These are phyloP conservation scores for Athene noctua DNA, from an alignment of 2,113 vertebrate genomes.

Conservation along the genomic window DNA sequence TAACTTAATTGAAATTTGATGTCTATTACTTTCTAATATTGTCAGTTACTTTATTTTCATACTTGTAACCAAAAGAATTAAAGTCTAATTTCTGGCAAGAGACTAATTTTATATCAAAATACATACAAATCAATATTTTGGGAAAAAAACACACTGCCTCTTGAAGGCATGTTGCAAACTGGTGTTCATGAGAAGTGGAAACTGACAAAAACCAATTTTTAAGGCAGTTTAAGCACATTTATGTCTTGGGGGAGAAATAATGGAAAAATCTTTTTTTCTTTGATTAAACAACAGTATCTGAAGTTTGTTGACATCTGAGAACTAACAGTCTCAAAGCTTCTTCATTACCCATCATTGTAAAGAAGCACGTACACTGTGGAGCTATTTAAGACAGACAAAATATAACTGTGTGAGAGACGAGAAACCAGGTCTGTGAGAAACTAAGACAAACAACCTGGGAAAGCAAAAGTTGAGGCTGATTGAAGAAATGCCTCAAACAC, in stretches of 20 bases:
- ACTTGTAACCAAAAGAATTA: neutral
- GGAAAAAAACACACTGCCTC: neutral
- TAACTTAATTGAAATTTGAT: neutral
- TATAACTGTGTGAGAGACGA: neutral
- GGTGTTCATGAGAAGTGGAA: neutral
- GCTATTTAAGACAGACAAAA: neutral
- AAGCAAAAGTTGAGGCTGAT: too few relatives aligned
- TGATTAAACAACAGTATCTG: neutral
- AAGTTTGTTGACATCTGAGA: neutral
- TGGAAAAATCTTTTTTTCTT: neutral
- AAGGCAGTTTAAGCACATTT: neutral
- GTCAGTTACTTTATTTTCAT: neutral
- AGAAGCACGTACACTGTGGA: neutral
- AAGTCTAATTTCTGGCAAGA: neutral
- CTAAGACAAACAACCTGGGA: too few relatives aligned
- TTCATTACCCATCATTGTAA: neutral
- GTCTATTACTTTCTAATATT: neutral
- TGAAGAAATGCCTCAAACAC: too few relatives aligned
- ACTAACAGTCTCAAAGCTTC: neutral
- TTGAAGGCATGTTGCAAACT: neutral
- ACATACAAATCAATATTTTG: neutral
- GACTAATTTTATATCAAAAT: neutral
- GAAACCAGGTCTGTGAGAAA: too few relatives aligned
- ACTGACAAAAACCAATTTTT: fast-evolving
- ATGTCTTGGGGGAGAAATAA: neutral